Evolutionary conservation across 2,888 invertebrate genomes (phyloP), one percentile per base, ranked within the genome.

Genomic region (Drosophila siamana): DNA sequence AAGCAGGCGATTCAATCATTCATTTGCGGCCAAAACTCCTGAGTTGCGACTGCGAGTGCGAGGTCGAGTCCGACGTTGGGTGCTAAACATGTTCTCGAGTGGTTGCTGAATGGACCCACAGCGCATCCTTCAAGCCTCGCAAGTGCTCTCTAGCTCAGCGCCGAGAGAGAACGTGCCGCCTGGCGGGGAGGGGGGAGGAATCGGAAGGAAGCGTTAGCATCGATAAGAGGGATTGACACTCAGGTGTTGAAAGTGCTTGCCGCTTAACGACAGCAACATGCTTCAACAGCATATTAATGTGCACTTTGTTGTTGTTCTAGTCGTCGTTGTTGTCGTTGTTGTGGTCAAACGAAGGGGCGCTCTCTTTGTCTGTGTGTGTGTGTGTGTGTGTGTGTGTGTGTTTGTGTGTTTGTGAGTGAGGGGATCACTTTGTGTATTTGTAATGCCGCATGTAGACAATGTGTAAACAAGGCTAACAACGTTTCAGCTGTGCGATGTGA

Each of bases 381-480:
- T 38, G 13, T 11, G 48, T n/a, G 13, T 13, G n/a, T 8, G 9
- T 9, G 6, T 19, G 11, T 0, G 46, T 7, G 30, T 8, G 28
- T n/a, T n/a, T n/a, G n/a, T n/a, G n/a, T 8, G 9, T 9, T 5
- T 19, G 11, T 0, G 46, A 7, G 30, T 8, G 28, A 26, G 50
- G 15, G 26, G 38, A 33, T 33, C n/a, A 36, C 48, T 41, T 40
- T 33, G 8, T 15, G 15, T 24, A 44, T 44, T 71, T 71, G 74
- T 73, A 79, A 69, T 80, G 59, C 61, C 44, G 30, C 62, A 46
- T 83, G 88, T 86, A 70, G 77, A 84, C 84, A 88, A 76, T 84
- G 72, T 88, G 82, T 88, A 88, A 83, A 88, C 82, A 83, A 75
- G 83, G 72, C 70, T 70, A 69, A 81, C 70, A 84, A 50, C 64